Evolutionary conservation across 1,140 invertebrate species (phyloP).

Genomic region (Drosophila cardini): DNA sequence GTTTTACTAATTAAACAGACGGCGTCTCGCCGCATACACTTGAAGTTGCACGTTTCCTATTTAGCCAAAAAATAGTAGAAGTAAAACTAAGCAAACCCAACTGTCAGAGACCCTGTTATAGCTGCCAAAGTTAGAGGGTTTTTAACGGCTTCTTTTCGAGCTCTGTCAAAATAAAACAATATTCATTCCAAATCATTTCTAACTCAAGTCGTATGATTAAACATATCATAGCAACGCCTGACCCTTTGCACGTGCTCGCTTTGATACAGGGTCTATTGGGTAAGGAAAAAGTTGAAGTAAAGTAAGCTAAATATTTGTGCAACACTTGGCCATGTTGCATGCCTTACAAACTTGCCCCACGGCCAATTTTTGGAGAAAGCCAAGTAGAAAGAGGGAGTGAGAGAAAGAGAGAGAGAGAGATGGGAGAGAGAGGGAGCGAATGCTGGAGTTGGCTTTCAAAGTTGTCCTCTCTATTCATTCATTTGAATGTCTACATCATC

Average conservation of each 20-base stretch:
- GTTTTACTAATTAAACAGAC: conserved; percentile 44
- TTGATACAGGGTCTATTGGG: neutral
- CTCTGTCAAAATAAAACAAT: no score
- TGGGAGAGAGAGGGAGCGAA: neutral
- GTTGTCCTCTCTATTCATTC: conserved; percentile 57
- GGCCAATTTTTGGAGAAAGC: conserved; percentile 2
- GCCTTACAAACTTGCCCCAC: conserved; percentile 4
- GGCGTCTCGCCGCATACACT: conserved; percentile 13
- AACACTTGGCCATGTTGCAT: conserved; percentile 29
- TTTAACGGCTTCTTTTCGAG: no score
- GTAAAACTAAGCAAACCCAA: neutral
- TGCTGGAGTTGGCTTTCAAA: conserved; percentile 3
- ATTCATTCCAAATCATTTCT: no score
- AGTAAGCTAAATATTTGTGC: conserved; percentile 32
- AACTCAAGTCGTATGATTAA: no score
- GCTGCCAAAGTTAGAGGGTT: no score
- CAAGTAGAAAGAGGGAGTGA: neutral
- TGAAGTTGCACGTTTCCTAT: conserved; percentile 5
- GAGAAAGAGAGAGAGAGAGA: neutral
- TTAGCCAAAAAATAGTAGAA: neutral
- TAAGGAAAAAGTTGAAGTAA: conserved; percentile 12
- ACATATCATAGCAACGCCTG: no score
- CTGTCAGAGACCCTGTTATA: no score
- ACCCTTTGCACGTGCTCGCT: no score
- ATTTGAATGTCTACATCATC: conserved; percentile 77